Conservation (phyloP, 1,140 invertebrate genomes). For the Neodiprion pinetum region DNA sequence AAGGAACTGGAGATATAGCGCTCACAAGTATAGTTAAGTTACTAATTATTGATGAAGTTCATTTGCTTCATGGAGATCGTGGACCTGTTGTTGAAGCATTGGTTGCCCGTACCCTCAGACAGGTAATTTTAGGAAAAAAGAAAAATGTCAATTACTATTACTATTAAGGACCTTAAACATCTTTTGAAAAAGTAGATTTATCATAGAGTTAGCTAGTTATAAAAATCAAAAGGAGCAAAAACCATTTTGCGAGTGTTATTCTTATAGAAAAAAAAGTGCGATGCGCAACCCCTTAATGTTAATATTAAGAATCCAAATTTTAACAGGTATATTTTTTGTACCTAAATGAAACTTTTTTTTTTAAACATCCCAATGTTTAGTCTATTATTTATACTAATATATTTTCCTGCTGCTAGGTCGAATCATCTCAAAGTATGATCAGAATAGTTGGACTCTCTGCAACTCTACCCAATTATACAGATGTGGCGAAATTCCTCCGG, state of each 20-base stretch:
- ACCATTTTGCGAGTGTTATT: not conserved
- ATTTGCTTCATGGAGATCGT: conserved; percentile 95
- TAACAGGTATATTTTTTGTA: too few relatives aligned
- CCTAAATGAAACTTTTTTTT: too few relatives aligned
- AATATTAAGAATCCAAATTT: not conserved
- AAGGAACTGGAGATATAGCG: conserved; percentile 90
- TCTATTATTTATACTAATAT: conserved; percentile 1
- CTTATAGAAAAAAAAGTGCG: too few relatives aligned
- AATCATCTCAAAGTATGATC: conserved; percentile 96
- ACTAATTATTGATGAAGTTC: conserved; percentile 98
- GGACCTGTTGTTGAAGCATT: conserved; percentile 98
- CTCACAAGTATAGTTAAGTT: conserved; percentile 91
- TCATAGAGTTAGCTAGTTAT: too few relatives aligned
- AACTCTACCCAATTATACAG: conserved; percentile 97
- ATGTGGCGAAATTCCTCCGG: conserved; percentile 92
- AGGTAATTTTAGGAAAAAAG: conserved; percentile 60
- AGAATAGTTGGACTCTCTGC: conserved; percentile 97
- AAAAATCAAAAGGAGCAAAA: too few relatives aligned
- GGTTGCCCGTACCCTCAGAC: conserved; percentile 92
- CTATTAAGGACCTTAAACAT: too few relatives aligned
- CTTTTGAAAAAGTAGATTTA: too few relatives aligned
- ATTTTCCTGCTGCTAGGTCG: conserved; percentile 68
- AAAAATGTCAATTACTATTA: too few relatives aligned
- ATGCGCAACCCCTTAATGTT: too few relatives aligned
- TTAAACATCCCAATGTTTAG: too few relatives aligned